Evolutionary conservation across 2,888 invertebrate species (phyloP), one percentile per base, ranked within the genome.

Genomic region (Phyllotreta striolata): DNA sequence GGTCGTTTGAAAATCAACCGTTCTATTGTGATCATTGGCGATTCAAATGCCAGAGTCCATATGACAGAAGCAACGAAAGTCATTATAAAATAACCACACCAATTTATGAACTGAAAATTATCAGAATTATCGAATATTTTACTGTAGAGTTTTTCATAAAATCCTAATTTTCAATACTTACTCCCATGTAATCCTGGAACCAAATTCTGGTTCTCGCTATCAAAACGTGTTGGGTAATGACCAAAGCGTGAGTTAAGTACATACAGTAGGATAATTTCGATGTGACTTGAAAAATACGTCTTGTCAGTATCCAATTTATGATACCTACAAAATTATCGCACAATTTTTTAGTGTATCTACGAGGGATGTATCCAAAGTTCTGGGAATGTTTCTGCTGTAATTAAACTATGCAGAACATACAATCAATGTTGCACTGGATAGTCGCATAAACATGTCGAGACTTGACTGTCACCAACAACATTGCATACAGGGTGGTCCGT

Each of bases 221-320:
- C 8, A 68, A 12, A 3, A 67, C 9, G 49, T 49, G 54, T n/a
- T 66, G 57, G 0, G 60, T 37, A n/a, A 71, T 47, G 6, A 71
- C 66, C 12, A 64, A 24, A 13, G 64, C 67, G 64, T 74, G 74
- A 9, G 68, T 43, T 6, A 74, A 73, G 69, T 85, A 87, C 77
- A 86, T 82, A 8, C 84, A 84, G 66, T 84, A 87, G 0, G 85
- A 85, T 4, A 87, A 76, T 8, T 85, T 82, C 0, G 84, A 83
- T 1, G 85, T 81, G 6, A 85, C 76, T 75, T 85, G 84, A 82
- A 86, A 86, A 38, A 85, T 69, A 5, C 76, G 73, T 1, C 83
- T 74, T 0, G 84, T 84, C 0, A 86, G 76, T 64, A 86, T 82
- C 83, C 84, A 84, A 72, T 85, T 84, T 4, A 86, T 76, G 7